These are phyloP conservation scores for Dicycla oo DNA, from an alignment of 2,888 invertebrate genomes.

Conservation along the genomic window DNA sequence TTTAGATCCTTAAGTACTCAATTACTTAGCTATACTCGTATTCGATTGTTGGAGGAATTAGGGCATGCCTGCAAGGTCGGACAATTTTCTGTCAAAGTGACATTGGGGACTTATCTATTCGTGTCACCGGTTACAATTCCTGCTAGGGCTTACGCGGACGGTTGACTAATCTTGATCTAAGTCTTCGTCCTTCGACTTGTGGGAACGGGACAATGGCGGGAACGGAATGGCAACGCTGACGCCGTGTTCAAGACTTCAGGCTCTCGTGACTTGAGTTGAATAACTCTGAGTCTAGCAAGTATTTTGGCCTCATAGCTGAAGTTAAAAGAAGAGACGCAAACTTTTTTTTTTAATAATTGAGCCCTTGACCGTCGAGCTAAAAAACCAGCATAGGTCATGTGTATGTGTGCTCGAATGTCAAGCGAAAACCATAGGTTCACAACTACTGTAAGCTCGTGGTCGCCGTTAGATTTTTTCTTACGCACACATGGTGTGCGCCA, in stretches of 20 bases:
- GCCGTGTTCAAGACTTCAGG: no score
- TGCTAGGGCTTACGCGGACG: constrained; percentile 7
- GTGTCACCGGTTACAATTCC: constrained; percentile 23
- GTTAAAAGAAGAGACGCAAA: no score
- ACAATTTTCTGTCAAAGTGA: constrained; percentile 35
- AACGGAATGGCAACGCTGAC: neutral
- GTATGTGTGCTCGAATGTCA: no score
- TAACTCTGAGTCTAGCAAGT: no score
- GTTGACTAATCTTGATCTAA: constrained; percentile 35
- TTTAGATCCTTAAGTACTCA: constrained; percentile 46
- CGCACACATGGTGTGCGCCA: no score
- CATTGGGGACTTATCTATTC: constrained; percentile 37
- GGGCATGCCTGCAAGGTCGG: constrained; percentile 7
- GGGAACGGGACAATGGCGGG: constrained; percentile 2
- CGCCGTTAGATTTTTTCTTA: no score
- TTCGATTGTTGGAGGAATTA: constrained; percentile 33
- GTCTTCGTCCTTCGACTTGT: constrained; percentile 10
- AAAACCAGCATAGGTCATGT: no score
- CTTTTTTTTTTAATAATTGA: no score
- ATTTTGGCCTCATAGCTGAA: neutral
- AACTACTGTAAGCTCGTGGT: no score
- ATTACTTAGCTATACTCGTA: constrained; percentile 37
- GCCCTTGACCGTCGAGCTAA: no score
- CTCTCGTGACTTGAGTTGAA: neutral
- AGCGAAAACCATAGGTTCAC: no score